phyloP scores from a whole-genome alignment of 2,888 invertebrate genomes.

The Rhamphomyia laevipes region DNA sequence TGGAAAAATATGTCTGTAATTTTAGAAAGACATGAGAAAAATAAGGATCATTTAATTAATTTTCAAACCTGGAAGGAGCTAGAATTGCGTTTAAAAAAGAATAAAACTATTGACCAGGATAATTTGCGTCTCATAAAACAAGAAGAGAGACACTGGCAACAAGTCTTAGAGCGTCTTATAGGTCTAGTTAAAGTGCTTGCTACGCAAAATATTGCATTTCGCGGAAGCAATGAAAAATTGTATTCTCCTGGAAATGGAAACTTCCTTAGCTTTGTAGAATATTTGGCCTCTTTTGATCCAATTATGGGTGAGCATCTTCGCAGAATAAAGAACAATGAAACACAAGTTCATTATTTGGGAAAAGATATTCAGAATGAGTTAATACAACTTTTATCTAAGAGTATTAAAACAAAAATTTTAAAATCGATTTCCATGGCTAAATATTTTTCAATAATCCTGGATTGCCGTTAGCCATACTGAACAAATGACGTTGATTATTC shows the following conservation, averaged over 20 bases:
- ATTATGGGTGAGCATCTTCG: background rate
- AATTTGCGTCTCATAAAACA: background rate
- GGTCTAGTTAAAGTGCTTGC: background rate
- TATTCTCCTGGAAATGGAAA: conserved; percentile 6
- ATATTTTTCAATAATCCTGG: conserved; percentile 2
- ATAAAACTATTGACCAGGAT: background rate
- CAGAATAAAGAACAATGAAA: background rate
- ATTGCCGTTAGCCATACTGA: background rate
- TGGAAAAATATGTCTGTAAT: too few relatives aligned
- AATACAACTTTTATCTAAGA: background rate
- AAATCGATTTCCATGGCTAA: background rate
- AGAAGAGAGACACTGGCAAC: background rate
- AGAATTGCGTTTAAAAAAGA: background rate
- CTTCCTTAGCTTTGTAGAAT: conserved; percentile 10
- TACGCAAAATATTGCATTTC: conserved; percentile 3
- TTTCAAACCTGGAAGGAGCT: background rate
- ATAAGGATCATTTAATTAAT: background rate
- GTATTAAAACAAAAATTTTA: background rate
- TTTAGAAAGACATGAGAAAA: background rate
- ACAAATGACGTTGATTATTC: conserved; percentile 1
- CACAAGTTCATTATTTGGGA: background rate
- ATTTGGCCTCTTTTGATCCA: too few relatives aligned
- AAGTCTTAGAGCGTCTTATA: background rate
- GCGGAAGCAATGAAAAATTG: conserved; percentile 4
- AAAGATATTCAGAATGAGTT: background rate